Evolutionary conservation across 92 coral and sea anemone species (phyloP), one percentile per base, ranked within the genome.

Genomic region (Siderastrea siderea): DNA sequence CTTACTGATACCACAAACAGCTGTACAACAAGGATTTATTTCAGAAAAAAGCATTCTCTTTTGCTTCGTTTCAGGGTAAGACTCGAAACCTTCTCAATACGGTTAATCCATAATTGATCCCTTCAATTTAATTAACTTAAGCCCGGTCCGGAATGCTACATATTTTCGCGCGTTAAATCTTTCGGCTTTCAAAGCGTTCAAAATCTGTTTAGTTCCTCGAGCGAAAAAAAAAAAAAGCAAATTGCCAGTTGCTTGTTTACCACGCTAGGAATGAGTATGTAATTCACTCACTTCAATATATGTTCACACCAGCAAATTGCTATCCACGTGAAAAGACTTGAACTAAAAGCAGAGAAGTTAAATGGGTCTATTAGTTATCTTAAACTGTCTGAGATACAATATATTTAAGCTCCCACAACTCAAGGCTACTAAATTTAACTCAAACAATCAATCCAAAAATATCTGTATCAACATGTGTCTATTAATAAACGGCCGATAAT

Each of bases 41-140:
- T 17, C 3, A n/a, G 67, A 8, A n/a, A 44, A 57, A 77, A 58
- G 4, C 44, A 78, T 16, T 66, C 44, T 5, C 14, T 16, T 67
- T 51, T 67, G 62, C 5, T 48, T 3, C 13, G n/a, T 26, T 47
- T 50, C 48, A 44, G 2, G 73, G 47, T 13, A 79, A 74, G 43
- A 45, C 57, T 47, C 4, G 38, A 45, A 81, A 47, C 55, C 46
- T 58, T 81, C 58, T 68, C 45, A 47, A 43, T 4, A 57, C 5
- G 50, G 49, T 48, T 70, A 80, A 67, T 46, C 77, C 46, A 54
- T 52, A 59, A 81, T 53, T 19, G 7, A 68, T 60, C 68, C 52
- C 47, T 17, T 10, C 84, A 82, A 82, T 70, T 10, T 53, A 71
- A 70, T 82, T 69, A 82, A 58, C 47, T 11, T 82, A 82, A 82